phyloP scores from a whole-genome alignment of 2,113 vertebrate genomes.

The Bubalus kerabau region DNA sequence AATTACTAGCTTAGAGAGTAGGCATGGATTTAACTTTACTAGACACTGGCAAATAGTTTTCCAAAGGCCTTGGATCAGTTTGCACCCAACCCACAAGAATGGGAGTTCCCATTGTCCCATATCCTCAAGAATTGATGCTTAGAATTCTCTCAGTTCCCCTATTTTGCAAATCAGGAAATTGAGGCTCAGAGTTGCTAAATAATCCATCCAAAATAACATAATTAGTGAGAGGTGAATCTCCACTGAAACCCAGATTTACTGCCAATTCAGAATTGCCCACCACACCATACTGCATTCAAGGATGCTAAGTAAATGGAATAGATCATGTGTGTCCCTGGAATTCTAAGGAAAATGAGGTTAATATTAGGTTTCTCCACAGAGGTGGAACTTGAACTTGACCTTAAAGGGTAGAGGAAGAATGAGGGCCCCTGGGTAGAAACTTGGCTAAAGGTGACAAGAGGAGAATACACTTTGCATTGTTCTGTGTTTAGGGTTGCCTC shows the following conservation, averaged over 20 bases:
- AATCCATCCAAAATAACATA: neutral
- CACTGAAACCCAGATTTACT: neutral
- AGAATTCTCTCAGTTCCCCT: neutral
- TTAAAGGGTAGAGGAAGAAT: neutral
- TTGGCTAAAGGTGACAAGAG: neutral
- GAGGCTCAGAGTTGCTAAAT: neutral
- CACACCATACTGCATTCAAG: fast-evolving
- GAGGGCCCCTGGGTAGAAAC: neutral
- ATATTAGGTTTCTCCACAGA: neutral
- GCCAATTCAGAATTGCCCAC: neutral
- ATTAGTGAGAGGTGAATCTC: neutral
- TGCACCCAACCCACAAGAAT: neutral
- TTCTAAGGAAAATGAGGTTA: neutral
- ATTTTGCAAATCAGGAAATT: neutral
- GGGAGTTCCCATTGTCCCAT: neutral
- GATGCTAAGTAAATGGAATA: neutral
- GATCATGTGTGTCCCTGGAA: neutral
- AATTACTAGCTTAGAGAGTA: neutral
- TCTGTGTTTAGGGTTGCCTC: neutral
- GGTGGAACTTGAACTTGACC: neutral
- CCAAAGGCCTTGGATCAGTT: neutral
- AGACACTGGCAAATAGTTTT: neutral
- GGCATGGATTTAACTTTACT: neutral
- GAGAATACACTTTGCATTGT: neutral
- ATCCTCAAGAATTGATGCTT: neutral